Evolutionary conservation across 2,888 invertebrate species (phyloP).

Genomic region (Mechanitis messenoides): DNA sequence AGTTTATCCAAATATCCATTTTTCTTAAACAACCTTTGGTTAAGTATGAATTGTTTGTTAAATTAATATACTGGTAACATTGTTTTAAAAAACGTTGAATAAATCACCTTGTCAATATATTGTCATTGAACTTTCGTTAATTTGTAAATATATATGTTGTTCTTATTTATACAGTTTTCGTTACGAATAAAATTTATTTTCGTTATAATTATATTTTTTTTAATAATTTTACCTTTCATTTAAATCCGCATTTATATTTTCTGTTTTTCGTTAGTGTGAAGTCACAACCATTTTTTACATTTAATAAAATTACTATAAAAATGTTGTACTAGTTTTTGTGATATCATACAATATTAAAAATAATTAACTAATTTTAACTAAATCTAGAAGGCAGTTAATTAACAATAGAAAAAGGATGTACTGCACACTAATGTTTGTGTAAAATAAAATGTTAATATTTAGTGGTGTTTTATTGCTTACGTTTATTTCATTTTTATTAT

Average conservation of each 20-base stretch:
- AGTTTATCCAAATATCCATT: neutral
- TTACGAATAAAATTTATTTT: constrained; percentile 33
- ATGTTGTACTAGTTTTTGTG: too few relatives aligned
- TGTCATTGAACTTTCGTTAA: constrained; percentile 15
- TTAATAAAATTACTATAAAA: too few relatives aligned
- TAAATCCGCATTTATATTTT: too few relatives aligned
- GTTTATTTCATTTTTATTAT: too few relatives aligned
- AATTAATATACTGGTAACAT: neutral
- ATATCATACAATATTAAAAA: too few relatives aligned
- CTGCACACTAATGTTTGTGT: constrained; percentile 8
- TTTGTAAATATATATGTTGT: constrained; percentile 48
- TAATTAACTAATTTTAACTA: constrained; percentile 9
- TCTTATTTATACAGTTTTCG: constrained; percentile 43
- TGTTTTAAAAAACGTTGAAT: neutral
- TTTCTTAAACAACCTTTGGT: neutral
- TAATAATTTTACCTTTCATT: constrained; percentile 17
- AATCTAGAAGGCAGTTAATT: constrained; percentile 11
- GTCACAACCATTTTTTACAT: too few relatives aligned
- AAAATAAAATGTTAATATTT: constrained; percentile 6
- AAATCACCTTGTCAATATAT: constrained; percentile 5
- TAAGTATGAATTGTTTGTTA: neutral
- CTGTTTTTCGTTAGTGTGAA: too few relatives aligned
- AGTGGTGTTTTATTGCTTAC: too few relatives aligned
- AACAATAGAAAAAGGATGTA: too few relatives aligned
- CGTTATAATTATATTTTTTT: constrained; percentile 44